Base-by-base conservation (phyloP, 2,888 invertebrate species). In the Operophtera brumata region DNA sequence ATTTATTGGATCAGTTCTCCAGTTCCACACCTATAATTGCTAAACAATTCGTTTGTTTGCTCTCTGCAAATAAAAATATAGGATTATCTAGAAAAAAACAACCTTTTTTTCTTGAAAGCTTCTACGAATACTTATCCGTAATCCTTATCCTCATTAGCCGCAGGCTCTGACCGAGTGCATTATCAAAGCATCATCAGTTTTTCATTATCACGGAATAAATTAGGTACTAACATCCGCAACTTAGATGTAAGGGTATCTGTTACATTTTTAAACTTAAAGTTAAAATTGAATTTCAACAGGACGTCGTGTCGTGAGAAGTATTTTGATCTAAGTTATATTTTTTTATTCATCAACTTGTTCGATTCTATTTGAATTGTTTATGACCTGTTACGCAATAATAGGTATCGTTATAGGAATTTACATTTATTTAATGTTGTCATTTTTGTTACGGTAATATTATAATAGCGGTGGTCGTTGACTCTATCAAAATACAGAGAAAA, bases 1-100 rank as follows among this genome's bases (percentile, higher is more conserved):
- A 84, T 84, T 85, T 86, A 86, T 87, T 81, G 80, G 82, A 80
- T 78, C 82, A 79, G 66, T 62, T 67, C 57, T 61, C 58, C 53
- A 47, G 43, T 47, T 54, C 44, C 63, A 53, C 65, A 59, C 61
- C 67, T 62, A 65, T 68, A 70, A 67, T 61, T 62, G 47, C 48
- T 64, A 61, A 36, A n/a, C 14, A 46, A 35, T 20, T 0, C 14
- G 3, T 25, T 13, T 34, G 34, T 30, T 6, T 7, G n/a, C n/a
- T n/a, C n/a, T n/a, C n/a, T n/a, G n/a, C n/a, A n/a, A n/a, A n/a
- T n/a, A n/a, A n/a, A n/a, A n/a, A n/a, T n/a, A n/a, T n/a, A n/a
- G n/a, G n/a, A n/a, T n/a, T n/a, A n/a, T n/a, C n/a, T n/a, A n/a
- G n/a, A n/a, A n/a, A n/a, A n/a, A n/a, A n/a, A n/a, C n/a, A n/a